Evolutionary conservation across 92 coral and sea anemone species (phyloP).

Genomic region (Actinostola sp.): DNA sequence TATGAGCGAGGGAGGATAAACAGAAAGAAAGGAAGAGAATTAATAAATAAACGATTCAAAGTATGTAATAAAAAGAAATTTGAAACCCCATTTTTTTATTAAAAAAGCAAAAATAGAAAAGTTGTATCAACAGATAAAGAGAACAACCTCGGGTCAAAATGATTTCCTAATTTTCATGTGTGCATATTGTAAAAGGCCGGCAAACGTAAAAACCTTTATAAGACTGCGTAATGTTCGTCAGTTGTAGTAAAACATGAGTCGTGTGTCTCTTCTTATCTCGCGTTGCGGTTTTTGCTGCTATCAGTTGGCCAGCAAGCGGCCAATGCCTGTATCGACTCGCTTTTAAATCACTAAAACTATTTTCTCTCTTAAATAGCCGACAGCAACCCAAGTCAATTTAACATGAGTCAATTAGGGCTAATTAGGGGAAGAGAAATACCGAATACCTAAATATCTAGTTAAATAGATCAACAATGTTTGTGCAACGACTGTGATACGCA

Average conservation of each 20-base stretch:
- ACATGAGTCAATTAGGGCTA: not conserved
- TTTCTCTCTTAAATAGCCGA: not conserved
- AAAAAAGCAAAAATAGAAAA: no score
- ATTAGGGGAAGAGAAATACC: not conserved
- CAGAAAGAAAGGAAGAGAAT: no score
- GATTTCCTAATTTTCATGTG: no score
- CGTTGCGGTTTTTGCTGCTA: not conserved
- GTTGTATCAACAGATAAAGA: no score
- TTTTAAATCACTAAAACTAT: not conserved
- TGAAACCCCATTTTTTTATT: no score
- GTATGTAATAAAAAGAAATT: no score
- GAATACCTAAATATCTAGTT: not conserved
- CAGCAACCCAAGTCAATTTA: not conserved
- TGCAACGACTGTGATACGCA: constrained; percentile 6
- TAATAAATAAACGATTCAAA: no score
- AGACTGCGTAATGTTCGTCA: not conserved
- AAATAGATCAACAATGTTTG: not conserved
- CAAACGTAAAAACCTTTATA: not conserved
- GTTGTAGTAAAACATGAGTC: not conserved
- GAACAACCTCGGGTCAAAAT: no score
- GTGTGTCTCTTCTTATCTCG: not conserved
- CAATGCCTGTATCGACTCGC: not conserved
- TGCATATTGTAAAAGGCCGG: not conserved
- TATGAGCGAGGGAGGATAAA: no score
- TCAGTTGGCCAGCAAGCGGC: not conserved